A percentile compares a stretch with the other conserved stretches of the same genome.
phyloP scores from a whole-genome alignment of 1,140 invertebrate genomes.

The Trachelipus rathkii region DNA sequence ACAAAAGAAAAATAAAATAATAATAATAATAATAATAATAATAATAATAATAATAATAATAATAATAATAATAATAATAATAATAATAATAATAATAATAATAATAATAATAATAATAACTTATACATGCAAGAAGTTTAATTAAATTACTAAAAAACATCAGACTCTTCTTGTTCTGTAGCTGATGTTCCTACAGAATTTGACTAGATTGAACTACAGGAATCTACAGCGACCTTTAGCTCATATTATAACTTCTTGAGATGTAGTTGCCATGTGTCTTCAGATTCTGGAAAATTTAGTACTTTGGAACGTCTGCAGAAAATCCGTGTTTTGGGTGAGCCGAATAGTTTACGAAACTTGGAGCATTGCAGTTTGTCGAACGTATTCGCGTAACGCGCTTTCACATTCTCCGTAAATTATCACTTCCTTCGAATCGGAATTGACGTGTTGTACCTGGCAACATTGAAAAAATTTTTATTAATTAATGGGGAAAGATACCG shows the following conservation, averaged over 20 bases:
- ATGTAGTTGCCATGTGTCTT: too few relatives aligned
- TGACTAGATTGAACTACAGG: too few relatives aligned
- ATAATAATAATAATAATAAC: background rate
- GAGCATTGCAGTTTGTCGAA: slow-evolving; percentile 72
- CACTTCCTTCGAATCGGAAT: slow-evolving; percentile 73
- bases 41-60: background rate
- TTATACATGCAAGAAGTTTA: too few relatives aligned
- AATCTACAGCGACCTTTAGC: too few relatives aligned
- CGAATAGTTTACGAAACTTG: slow-evolving; percentile 70
- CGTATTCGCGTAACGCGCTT: slow-evolving; percentile 78
- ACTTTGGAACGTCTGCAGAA: slow-evolving; percentile 51
- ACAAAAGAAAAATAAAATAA: too few relatives aligned
- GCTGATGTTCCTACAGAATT: too few relatives aligned
- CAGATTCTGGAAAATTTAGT: background rate
- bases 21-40: background rate
- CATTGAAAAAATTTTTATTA: too few relatives aligned
- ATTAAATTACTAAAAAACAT: too few relatives aligned
- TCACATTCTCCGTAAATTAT: slow-evolving; percentile 69
- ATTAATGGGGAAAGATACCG: too few relatives aligned
- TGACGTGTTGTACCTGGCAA: slow-evolving; percentile 68
- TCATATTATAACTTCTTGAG: too few relatives aligned
- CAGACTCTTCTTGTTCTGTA: too few relatives aligned
- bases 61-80: background rate
- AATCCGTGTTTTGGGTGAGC: slow-evolving; percentile 71
- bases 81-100: background rate